phyloP scores from a whole-genome alignment of 2,113 vertebrate genomes.

The Seriola aureovittata region DNA sequence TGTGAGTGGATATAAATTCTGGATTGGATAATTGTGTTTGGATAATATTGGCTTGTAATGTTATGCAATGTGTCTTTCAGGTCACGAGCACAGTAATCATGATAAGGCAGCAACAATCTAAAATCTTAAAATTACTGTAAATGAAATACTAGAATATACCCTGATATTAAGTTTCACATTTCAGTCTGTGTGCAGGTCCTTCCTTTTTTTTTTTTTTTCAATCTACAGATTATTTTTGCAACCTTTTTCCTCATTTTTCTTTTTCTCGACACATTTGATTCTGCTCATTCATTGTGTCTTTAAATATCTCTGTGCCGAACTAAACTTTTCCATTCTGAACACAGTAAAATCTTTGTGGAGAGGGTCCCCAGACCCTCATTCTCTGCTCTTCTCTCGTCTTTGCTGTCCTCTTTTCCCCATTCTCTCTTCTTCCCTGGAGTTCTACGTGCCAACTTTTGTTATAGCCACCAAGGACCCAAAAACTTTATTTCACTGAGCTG shows the following conservation, averaged over 20 bases:
- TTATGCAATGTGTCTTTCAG: neutral
- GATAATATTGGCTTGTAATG: neutral
- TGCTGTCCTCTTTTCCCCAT: neutral
- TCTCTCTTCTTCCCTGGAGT: slow-evolving; percentile 12
- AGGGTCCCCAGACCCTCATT: slow-evolving; percentile 23
- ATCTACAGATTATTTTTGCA: neutral
- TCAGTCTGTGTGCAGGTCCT: neutral
- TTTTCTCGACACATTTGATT: neutral
- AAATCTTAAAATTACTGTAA: neutral
- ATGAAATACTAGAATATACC: neutral
- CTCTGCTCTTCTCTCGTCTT: slow-evolving; percentile 1
- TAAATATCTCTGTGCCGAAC: slow-evolving; percentile 2
- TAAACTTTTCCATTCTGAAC: slow-evolving; percentile 25
- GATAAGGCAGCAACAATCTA: neutral
- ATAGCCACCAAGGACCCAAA: slow-evolving; percentile 11
- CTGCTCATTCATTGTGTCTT: slow-evolving; percentile 7
- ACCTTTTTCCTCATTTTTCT: neutral
- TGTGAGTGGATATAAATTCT: neutral
- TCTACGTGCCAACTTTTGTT: slow-evolving; percentile 14
- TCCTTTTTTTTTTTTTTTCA: neutral
- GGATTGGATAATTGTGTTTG: neutral
- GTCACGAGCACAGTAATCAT: neutral
- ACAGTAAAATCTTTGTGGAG: neutral
- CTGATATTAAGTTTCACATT: neutral
- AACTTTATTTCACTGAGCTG: slow-evolving; percentile 34